Evolutionary conservation across 2,797 vertebrate genomes (phyloP).

Genomic region (Poeciliopsis gracilis): DNA sequence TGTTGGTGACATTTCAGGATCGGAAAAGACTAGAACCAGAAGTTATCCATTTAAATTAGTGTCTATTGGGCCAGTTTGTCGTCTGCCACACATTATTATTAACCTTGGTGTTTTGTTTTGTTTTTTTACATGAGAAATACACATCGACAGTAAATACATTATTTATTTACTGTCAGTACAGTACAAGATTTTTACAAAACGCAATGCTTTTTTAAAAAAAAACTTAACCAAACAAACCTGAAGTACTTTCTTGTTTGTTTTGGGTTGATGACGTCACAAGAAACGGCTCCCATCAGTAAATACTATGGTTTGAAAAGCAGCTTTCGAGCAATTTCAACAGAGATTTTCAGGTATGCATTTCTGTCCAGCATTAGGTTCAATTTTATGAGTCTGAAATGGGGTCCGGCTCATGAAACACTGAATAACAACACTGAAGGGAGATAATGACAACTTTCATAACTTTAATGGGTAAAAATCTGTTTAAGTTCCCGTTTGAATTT

Average conservation of each 20-base stretch:
- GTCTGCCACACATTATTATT: constrained; percentile 1
- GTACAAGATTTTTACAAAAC: neutral
- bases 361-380: neutral
- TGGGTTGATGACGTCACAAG: neutral
- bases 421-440: neutral
- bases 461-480: neutral
- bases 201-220: neutral
- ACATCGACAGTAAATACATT: too few relatives aligned
- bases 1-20: constrained; percentile 38
- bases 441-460: neutral
- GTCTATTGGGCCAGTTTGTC: neutral
- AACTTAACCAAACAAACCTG: neutral
- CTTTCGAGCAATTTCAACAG: neutral
- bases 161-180: too few relatives aligned
- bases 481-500: neutral
- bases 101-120: neutral
- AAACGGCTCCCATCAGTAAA: neutral
- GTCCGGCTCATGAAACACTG: neutral
- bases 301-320: neutral
- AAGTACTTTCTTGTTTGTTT: neutral
- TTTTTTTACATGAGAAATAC: neutral
- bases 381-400: neutral
- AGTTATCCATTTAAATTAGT: neutral
- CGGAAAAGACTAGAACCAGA: neutral
- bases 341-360: neutral